A percentile compares a stretch with the other conserved stretches of the same genome.
Evolutionary conservation across 2,113 vertebrate species (phyloP).

Genomic region (Aythya baeri): DNA sequence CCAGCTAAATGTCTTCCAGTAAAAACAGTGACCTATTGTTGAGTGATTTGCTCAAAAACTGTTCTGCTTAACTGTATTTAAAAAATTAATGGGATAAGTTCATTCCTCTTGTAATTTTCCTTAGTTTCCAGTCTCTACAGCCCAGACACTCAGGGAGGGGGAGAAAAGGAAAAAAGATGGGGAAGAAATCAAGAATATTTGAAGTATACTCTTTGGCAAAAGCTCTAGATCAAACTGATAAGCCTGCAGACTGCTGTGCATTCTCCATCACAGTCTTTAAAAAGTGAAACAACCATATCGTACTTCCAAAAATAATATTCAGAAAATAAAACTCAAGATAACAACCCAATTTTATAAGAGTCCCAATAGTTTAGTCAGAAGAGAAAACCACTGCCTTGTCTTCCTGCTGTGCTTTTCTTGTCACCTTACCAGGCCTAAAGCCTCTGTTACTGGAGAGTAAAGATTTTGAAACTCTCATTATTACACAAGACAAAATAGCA

Average conservation of each 20-base stretch:
- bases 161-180: background rate
- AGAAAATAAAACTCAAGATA: background rate
- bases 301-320: conserved; percentile 40
- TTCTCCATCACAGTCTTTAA: conserved; percentile 3
- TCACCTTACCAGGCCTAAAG: conserved; percentile 3
- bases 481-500: background rate
- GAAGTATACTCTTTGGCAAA: background rate
- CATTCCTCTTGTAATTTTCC: background rate
- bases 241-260: background rate
- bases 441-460: background rate
- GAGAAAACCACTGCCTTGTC: background rate
- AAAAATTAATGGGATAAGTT: background rate
- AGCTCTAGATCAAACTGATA: conserved; percentile 26
- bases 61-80: background rate
- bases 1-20: background rate
- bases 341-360: background rate
- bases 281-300: background rate
- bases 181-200: conserved; percentile 5
- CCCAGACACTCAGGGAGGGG: background rate
- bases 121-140: background rate
- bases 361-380: background rate
- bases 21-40: background rate
- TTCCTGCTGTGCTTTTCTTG: conserved; percentile 2
- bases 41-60: background rate
- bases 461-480: background rate